Percentiles rank a stretch among this genome's conserved stretches.
Evolutionary conservation across 2,888 invertebrate genomes (phyloP).

Genomic region (Megalurothrips usitatus): DNA sequence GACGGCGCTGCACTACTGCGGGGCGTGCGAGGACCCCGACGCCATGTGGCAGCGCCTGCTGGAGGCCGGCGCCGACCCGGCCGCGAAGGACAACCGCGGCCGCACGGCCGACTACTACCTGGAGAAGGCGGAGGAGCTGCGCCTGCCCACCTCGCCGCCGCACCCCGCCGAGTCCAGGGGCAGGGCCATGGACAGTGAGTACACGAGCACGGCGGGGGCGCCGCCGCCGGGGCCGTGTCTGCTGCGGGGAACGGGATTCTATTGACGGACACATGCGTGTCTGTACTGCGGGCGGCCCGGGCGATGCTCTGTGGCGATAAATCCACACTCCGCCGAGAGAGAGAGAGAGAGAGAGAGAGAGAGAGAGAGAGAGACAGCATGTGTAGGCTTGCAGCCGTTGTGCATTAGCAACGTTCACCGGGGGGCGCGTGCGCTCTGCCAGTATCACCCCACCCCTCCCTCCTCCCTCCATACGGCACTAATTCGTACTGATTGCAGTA

Average conservation of each 20-base stretch:
- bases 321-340: background rate
- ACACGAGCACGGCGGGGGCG: background rate
- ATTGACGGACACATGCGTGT: too few relatives aligned
- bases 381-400: too few relatives aligned
- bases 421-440: too few relatives aligned
- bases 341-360: background rate
- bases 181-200: background rate
- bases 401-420: too few relatives aligned
- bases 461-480: too few relatives aligned
- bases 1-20: slow-evolving; percentile 64
- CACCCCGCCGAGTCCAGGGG: slow-evolving; percentile 27
- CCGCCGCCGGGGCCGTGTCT: too few relatives aligned
- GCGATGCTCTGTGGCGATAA: too few relatives aligned
- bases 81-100: slow-evolving; percentile 55
- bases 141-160: slow-evolving; percentile 48
- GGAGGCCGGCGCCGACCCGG: slow-evolving; percentile 59
- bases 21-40: slow-evolving; percentile 56
- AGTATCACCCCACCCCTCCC: too few relatives aligned
- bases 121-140: slow-evolving; percentile 52
- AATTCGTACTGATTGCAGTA: too few relatives aligned
- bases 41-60: slow-evolving; percentile 58
- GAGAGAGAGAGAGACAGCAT: background rate
- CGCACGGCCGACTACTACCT: slow-evolving; percentile 56
- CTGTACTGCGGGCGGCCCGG: too few relatives aligned
- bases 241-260: too few relatives aligned